Evolutionary conservation across 2,888 invertebrate genomes (phyloP), one percentile per base, ranked within the genome.

Genomic region (Scaptomyza cyrtandrae): DNA sequence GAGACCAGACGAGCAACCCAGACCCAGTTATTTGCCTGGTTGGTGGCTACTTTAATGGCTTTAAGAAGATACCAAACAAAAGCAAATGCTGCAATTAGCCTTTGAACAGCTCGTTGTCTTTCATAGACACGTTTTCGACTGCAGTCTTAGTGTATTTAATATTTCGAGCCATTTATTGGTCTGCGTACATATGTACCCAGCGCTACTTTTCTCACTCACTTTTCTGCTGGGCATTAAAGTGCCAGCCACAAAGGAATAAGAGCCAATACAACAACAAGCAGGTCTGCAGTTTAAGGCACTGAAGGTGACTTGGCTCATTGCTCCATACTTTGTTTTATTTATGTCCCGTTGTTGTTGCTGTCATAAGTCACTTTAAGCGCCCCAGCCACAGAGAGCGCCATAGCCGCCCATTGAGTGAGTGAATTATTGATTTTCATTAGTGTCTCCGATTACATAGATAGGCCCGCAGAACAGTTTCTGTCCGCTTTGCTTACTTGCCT

Each of bases 341-440:
- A 81, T 85, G 80, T 49, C 57, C 46, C 13, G 44, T 54, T 55
- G 39, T 13, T 60, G 59, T 44, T 48, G 46, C 16, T 75, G 79
- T 60, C 64, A 49, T 65, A 79, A 83, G 80, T 69, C 65, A 61
- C 80, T 78, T 80, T 83, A 75, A 78, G 84, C 67, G 67, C 53
- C 70, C 27, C 48, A 41, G 39, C 41, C 31, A 14, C 16, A 33
- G 31, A 37, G 54, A 24, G 57, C 35, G 16, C 24, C 19, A 39
- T 31, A 24, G 55, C 44, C 41, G 64, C 44, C 70, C 58, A 75
- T 84, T 85, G 77, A 75, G 60, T 52, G 69, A 31, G 66, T 88
- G 78, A 88, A 88, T 88, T 85, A 85, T 85, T 85, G 85, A 85
- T 85, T 85, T 85, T 85, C 84, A 88, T 85, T 88, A 80, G 69